Percentiles rank a stretch among this genome's conserved stretches.
These are phyloP conservation scores for Strigops habroptila DNA, from an alignment of 2,113 vertebrate genomes.

Conservation along the genomic window DNA sequence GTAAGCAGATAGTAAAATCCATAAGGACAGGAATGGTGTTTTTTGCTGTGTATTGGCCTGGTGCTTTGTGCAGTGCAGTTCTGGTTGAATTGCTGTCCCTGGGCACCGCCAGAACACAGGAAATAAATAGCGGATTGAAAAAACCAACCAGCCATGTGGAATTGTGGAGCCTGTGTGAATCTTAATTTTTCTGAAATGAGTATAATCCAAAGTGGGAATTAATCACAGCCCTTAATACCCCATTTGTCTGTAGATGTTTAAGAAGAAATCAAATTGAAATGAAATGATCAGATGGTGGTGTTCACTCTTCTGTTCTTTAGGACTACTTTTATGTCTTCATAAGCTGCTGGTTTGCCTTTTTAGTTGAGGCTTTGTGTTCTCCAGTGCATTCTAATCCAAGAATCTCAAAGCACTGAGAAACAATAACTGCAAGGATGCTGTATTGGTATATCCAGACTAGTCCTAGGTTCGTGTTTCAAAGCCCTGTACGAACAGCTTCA, in stretches of 20 bases:
- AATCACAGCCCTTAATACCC: neutral
- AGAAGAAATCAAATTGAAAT: slow-evolving; percentile 1
- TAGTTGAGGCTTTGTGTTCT: neutral
- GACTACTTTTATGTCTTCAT: neutral
- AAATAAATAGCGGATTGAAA: neutral
- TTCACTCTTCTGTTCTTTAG: neutral
- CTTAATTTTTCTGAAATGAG: slow-evolving; percentile 5
- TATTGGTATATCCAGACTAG: neutral
- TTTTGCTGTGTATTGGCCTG: neutral
- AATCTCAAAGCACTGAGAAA: neutral
- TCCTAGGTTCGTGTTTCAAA: neutral
- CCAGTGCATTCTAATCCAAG: neutral
- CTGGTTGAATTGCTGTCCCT: neutral
- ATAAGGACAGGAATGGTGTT: neutral
- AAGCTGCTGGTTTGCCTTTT: neutral
- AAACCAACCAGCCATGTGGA: neutral
- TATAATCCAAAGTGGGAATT: neutral
- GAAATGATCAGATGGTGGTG: neutral
- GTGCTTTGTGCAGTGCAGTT: neutral
- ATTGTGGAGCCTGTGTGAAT: neutral
- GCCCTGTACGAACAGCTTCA: neutral
- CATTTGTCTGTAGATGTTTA: neutral
- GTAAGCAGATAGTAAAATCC: neutral
- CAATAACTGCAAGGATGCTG: neutral
- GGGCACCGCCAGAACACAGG: neutral